Base-by-base conservation (phyloP, 2,797 vertebrate species). In the Lacerta agilis region DNA sequence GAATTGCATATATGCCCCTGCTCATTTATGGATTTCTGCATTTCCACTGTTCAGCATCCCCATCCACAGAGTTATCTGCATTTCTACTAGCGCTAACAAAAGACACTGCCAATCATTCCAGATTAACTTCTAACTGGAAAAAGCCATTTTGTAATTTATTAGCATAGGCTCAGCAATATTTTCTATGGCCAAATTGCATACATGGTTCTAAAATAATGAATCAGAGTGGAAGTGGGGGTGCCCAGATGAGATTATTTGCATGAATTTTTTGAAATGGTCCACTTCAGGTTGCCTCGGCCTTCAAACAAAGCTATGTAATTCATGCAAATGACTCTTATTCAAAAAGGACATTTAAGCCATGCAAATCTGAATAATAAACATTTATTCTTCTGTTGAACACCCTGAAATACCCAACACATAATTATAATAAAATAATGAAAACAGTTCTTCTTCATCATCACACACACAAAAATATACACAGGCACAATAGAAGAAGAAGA, bases 101-200 rank as follows among this genome's bases (percentile, higher is more conserved):
- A 2, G 25, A n/a, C 29, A 10, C 72, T 86, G 61, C 45, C 83
- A 81, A 82, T 86, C 71, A 55, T 38, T 77, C 38, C 45, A 76
- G 43, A 82, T 89, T 77, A 86, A 86, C 33, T 89, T 85, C 79
- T 55, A 66, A 81, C 27, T 23, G 93, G 89, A 71, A 91, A 94
- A 88, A 87, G n/a, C 73, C 81, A 83, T 75, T 82, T 90, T 90
- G 81, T 92, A 93, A 90, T 93, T 92, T 95, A 90, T 94, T 92
- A 33, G 33, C 64, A 91, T 2, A 45, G 79, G 80, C 89, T 94
- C 90, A 76, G 88, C 89, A 79, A 88, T 90, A 92, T 92, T 88
- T 90, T 86, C 67, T 87, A 81, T 0, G 29, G 88, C 86, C 79
- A 29, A 33, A 90, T 87, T 86, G 91, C 89, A 84, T 87, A 20